A percentile compares a stretch with the other conserved stretches of the same genome.
Conservation (phyloP, 2,888 invertebrate species). For the Mallateleia sp. region DNA sequence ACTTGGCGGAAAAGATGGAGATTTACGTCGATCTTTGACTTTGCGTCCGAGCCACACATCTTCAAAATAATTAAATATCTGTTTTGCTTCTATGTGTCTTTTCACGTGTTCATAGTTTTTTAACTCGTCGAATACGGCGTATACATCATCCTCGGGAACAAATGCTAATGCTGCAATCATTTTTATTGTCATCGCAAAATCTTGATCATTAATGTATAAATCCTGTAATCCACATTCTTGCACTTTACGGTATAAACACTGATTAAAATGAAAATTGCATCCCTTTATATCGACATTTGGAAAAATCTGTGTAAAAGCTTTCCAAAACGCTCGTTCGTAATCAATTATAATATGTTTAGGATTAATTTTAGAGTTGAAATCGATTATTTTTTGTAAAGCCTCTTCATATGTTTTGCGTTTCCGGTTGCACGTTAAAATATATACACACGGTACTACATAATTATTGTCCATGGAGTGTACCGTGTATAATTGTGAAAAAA, state of each 20-base stretch:
- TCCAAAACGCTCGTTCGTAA: conserved; percentile 9
- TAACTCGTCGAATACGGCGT: conserved; percentile 5
- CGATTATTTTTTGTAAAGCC: conserved; percentile 2
- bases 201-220: conserved; percentile 7
- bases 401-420: conserved; percentile 18
- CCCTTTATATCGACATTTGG: conserved; percentile 4
- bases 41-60: no score
- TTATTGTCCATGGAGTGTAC: neutral
- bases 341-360: conserved; percentile 5
- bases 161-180: conserved; percentile 15
- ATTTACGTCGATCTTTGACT: neutral
- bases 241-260: conserved; percentile 14
- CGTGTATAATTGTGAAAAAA: neutral
- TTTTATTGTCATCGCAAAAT: neutral
- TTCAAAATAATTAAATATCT: no score
- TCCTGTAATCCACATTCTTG: conserved; percentile 14
- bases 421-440: conserved; percentile 11
- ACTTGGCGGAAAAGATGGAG: conserved; percentile 12
- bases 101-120: neutral
- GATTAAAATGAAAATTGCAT: conserved; percentile 17
- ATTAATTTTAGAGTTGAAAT: neutral
- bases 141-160: conserved; percentile 9
- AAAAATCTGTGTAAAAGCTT: conserved; percentile 1
- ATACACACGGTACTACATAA: conserved; percentile 18
- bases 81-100: no score